Base-by-base conservation (phyloP, 2,888 invertebrate genomes). In the Nasonovia ribisnigri region DNA sequence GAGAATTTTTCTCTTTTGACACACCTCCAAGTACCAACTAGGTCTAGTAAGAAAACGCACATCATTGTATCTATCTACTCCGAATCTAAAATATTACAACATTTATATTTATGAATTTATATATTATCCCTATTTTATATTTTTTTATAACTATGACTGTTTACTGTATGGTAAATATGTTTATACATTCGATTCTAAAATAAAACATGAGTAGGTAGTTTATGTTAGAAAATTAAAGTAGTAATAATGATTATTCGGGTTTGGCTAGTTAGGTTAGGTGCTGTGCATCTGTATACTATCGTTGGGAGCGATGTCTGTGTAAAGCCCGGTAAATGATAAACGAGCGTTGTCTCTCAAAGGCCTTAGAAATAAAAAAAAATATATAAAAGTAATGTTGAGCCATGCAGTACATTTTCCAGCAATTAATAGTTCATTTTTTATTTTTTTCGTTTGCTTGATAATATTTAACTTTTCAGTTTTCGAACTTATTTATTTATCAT, bases 311-410 rank as follows among this genome's bases (percentile, higher is more conserved):
- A 20, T 84, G 42, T 88, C 42, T 57, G 54, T 57, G 42, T 88
- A 54, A 57, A 88, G 88, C 57, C 11, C 20, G 57, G 54, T 29
- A 89, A 57, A 89, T 89, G 89, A 89, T 89, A 89, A 89, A 89
- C 43, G 57, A 89, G 54, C 36, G 57, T 29, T 13, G 57, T 89
- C 3, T 16, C 57, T 89, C 89, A 89, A 57, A 89, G 57, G 3
- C 4, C 29, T 43, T 89, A 29, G 20, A 16, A 6, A 42, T 29
- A 57, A 29, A 26, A 42, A 13, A 29, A 60, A 5, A 29, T 4
- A n/a, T 13, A 43, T 89, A 60, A 16, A n/a, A 43, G 43, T 89
- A 43, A 57, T 43, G n/a, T 43, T 54, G 36, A 88, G 54, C n/a
- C 26, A 88, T 29, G 54, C 26, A 26, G 57, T 54, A 57, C 26